Evolutionary conservation across 2,888 invertebrate species (phyloP), one percentile per base, ranked within the genome.

Genomic region (Spatulosminthurus flaviceps): DNA sequence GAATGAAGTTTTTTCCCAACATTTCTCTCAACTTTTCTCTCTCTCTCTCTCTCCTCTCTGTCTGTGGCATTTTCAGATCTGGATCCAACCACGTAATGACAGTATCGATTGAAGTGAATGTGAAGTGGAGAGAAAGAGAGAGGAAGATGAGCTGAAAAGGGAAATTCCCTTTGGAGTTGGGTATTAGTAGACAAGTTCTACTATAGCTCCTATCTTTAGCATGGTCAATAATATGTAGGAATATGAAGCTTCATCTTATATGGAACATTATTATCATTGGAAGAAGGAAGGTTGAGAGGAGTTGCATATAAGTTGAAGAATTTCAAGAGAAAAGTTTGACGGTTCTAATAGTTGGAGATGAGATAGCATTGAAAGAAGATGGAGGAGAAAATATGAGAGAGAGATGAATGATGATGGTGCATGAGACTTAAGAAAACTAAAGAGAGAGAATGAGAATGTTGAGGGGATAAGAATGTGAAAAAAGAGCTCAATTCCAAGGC

Each of bases 11-110:
- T 75, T 75, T 75, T 64, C 43, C 61, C 51, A 51, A 72, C 51
- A 72, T 43, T 72, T 67, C 28, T 29, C 67, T 26, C 67, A 28
- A 11, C 4, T 66, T 66, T 24, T 24, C 21, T 24, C 22, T 66
- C 66, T 74, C 41, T 41, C 41, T 41, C 41, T 16, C n/a, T n/a
- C n/a, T n/a, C n/a, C 24, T 26, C 22, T 70, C 70, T 77, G 34
- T 70, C 70, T 77, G 77, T 75, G 75, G 71, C 75, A 75, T 75
- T 72, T 72, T 72, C 67, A 13, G 80, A 69, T 42, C 72, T 66
- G 73, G 79, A 79, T 81, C 79, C 77, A 81, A 81, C 79, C 79
- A 77, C 79, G 77, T 81, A 81, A 81, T 81, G 81, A 79, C 79
- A 77, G 75, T 78, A 81, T 81, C 79, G 81, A 81, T 81, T 81